Evolutionary conservation across 2,113 vertebrate genomes (phyloP).

Genomic region (Hiodon tergisus): DNA sequence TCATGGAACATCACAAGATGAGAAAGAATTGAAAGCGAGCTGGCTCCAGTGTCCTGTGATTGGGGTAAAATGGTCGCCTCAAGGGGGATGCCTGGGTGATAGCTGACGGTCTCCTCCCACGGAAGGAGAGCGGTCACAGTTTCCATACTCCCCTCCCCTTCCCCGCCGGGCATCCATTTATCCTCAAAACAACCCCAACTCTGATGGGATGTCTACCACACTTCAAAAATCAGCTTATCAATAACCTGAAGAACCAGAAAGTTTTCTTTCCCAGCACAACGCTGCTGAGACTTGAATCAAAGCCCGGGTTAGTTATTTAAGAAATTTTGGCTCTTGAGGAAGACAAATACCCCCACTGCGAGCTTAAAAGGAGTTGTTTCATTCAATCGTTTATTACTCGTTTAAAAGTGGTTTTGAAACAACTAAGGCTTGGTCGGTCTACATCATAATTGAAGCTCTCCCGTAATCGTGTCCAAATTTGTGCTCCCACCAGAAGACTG

Average conservation of each 20-base stretch:
- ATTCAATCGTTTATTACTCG: slow-evolving; percentile 72
- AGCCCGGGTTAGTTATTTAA: slow-evolving; percentile 60
- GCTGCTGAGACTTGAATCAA: slow-evolving; percentile 51
- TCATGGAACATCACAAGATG: too few species aligned
- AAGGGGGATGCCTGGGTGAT: neutral
- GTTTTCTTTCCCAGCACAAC: slow-evolving; percentile 48
- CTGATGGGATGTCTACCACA: neutral
- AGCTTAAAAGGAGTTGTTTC: slow-evolving; percentile 61
- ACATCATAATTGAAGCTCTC: slow-evolving; percentile 56
- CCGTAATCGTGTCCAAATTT: slow-evolving; percentile 63
- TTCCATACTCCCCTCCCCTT: neutral
- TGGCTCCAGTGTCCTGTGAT: neutral
- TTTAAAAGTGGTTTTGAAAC: slow-evolving; percentile 69
- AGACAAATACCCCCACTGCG: slow-evolving; percentile 58
- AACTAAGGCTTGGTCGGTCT: slow-evolving; percentile 58
- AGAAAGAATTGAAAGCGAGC: too few species aligned
- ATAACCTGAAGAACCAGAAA: slow-evolving; percentile 49
- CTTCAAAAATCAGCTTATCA: slow-evolving; percentile 42
- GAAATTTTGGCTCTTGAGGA: slow-evolving; percentile 55
- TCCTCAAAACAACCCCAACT: slow-evolving; percentile 7
- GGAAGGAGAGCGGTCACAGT: neutral
- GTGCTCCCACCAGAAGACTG: slow-evolving; percentile 49
- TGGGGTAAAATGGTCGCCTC: neutral
- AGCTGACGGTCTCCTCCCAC: too few species aligned
- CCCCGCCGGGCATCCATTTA: neutral